Conservation (phyloP, 2,888 invertebrate species). For the Rhabditophanes sp. region DNA sequence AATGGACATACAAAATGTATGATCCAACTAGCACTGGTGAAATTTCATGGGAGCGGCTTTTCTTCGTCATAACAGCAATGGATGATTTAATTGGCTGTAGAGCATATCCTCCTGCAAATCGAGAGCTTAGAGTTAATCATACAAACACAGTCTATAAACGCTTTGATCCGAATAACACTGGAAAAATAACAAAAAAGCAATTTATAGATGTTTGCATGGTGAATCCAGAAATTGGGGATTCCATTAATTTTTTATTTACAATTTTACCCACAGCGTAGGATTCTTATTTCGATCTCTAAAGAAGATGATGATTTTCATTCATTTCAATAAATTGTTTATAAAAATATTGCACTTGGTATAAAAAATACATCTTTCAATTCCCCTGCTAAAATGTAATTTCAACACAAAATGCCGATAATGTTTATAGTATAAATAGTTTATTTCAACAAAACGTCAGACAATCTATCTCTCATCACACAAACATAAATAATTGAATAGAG, state of each 20-base stretch:
- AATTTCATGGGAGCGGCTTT: constrained; percentile 31
- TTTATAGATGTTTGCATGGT: constrained; percentile 28
- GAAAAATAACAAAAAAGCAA: constrained; percentile 25
- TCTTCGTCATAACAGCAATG: constrained; percentile 32
- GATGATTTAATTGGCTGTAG: constrained; percentile 28
- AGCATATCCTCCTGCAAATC: neutral
- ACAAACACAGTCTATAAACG: constrained; percentile 19
- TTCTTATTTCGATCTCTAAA: too few relatives aligned
- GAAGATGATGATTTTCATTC: too few relatives aligned
- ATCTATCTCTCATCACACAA: too few relatives aligned
- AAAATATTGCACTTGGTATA: too few relatives aligned
- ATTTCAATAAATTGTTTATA: too few relatives aligned
- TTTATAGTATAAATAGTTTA: too few relatives aligned
- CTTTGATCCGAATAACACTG: constrained; percentile 23
- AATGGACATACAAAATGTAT: constrained; percentile 35
- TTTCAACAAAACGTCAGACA: too few relatives aligned
- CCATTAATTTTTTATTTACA: constrained; percentile 26
- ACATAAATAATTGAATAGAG: too few relatives aligned
- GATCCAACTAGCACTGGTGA: constrained; percentile 30
- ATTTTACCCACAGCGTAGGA: constrained; percentile 26
- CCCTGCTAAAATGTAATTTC: too few relatives aligned
- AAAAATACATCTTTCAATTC: too few relatives aligned
- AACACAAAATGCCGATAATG: too few relatives aligned
- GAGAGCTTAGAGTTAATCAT: neutral
- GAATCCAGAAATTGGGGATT: constrained; percentile 21